Evolutionary conservation across 2,113 vertebrate species (phyloP), one percentile per base, ranked within the genome.

Genomic region (Oplegnathus fasciatus): DNA sequence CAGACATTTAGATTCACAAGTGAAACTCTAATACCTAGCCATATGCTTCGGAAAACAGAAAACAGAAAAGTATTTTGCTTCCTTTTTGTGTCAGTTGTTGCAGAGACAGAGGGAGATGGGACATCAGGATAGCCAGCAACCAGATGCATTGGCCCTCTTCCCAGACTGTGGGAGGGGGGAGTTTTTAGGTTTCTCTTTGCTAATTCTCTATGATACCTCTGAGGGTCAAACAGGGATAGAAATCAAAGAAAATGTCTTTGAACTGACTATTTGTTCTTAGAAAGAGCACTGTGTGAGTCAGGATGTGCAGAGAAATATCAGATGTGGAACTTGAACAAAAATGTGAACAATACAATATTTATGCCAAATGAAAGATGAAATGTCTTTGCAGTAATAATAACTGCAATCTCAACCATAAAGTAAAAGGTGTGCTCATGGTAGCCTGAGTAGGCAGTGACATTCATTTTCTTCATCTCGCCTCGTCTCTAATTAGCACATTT

Each of bases 71-170:
- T 32, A 67, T 26, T 37, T n/a, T 48, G 9, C 50, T 74, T 88
- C 34, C 17, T 76, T 84, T 84, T 64, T 60, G 15, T 79, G 82
- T 60, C 30, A 58, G 83, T 76, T 84, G 69, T 67, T 78, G 28
- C 24, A 70, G 40, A 83, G 9, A 60, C 28, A 80, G 18, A 44
- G 32, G 26, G 86, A 85, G 78, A 88, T 18, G 68, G 80, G 86
- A 90, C 78, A 82, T 65, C 61, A 58, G 54, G 80, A 91, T 75
- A 81, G 26, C 72, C 72, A 73, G 78, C 61, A 85, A 78, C 68
- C 83, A 92, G 87, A 88, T 92, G 88, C 69, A 42, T 75, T 91
- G 86, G 88, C 86, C 77, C 61, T 80, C 48, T 87, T 89, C 88
- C 84, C 84, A 90, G 92, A 85, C 44, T 37, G 65, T 81, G 69